phyloP scores from a whole-genome alignment of 2,797 vertebrate species.

The Nannoperca obscura region DNA sequence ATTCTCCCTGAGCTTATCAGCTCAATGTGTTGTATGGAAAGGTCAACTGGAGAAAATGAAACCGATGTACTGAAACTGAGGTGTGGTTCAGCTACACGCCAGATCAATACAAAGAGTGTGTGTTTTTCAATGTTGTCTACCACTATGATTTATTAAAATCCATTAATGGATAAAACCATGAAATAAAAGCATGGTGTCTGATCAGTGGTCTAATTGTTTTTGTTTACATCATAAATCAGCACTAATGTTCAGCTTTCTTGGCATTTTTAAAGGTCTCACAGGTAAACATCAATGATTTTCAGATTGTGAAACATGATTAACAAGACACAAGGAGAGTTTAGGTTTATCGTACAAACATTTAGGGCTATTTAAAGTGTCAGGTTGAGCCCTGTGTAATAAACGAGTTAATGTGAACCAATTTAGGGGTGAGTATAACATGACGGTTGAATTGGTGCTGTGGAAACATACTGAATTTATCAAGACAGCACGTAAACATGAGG shows the following conservation, averaged over 20 bases:
- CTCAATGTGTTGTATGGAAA: slow-evolving; percentile 23
- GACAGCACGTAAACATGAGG: too few species aligned
- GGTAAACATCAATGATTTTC: neutral
- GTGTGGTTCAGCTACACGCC: too few species aligned
- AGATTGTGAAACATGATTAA: neutral
- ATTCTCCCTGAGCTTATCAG: slow-evolving; percentile 48
- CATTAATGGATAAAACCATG: slow-evolving; percentile 1
- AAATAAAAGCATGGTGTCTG: neutral
- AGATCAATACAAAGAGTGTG: neutral
- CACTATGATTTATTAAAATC: neutral
- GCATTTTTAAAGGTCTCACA: neutral
- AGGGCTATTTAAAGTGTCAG: neutral
- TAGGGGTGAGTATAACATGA: neutral
- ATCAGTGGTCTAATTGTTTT: neutral
- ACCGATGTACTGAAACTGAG: too few species aligned
- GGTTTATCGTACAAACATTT: neutral
- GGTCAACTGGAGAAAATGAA: slow-evolving; percentile 52
- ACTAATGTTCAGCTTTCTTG: neutral
- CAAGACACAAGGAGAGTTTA: neutral
- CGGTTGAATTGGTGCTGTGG: neutral
- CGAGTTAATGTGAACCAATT: neutral
- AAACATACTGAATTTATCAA: too few species aligned
- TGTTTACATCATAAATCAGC: neutral
- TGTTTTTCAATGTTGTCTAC: neutral
- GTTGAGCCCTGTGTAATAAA: neutral